Base-by-base conservation (phyloP, 2,797 vertebrate genomes). In the Coranthus polyacanthus region DNA sequence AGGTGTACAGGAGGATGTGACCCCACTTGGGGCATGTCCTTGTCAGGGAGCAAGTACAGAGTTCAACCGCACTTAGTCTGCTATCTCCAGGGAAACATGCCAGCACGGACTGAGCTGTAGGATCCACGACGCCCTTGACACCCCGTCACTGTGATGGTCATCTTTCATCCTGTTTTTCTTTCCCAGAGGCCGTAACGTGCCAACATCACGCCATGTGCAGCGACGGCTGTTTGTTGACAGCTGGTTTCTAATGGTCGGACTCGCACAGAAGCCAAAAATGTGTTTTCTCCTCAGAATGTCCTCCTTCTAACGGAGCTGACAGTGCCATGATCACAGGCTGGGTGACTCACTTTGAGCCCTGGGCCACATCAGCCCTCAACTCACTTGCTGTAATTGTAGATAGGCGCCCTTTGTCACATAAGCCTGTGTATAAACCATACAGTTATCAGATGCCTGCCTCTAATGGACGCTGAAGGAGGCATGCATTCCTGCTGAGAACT, bases 61-160 rank as follows among this genome's bases (percentile, higher is more conserved):
- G 72, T 74, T 82, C 77, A 70, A 22, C 49, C 2, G 1, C 68
- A 52, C 73, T 72, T 59, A 51, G 59, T 47, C 43, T 58, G 43
- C 46, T 34, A 24, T 78, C 87, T 85, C 81, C 29, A 16, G 72
- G 81, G 81, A 63, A 73, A 67, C 54, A 15, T 59, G 43, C 64
- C 38, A 20, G 38, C 38, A 9, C 17, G 8, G 24, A 38, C 21
- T 16, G n/a, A 37, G 16, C 20, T 52, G 54, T 34, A 36, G 52
- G 47, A 62, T 39, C 58, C 15, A 12, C 42, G 0, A 2, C 11
- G 56, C 38, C 69, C 73, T 71, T 58, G 45, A 59, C 32, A 0
- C 12, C 29, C 43, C 24, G 2, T 70, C 50, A 29, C 65, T 6
- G 36, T 53, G 69, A 75, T 45, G 73, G 68, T 78, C 60, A 70